Evolutionary conservation across 2,797 vertebrate genomes (phyloP).

Genomic region (Pipistrellus pygmaeus): DNA sequence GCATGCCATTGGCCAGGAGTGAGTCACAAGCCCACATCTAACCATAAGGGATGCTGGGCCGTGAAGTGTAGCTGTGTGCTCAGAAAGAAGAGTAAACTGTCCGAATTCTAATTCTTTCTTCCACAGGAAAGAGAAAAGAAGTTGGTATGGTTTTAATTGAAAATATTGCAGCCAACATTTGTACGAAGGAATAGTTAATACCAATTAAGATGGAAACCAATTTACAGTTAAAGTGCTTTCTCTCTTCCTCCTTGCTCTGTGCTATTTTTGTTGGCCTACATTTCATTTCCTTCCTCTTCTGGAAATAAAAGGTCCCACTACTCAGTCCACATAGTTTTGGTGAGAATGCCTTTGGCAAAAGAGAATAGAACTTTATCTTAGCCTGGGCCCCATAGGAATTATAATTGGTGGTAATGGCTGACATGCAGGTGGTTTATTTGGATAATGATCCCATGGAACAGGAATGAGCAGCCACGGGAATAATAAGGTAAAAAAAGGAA

Average conservation of each 20-base stretch:
- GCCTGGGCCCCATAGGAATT: neutral
- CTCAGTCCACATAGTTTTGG: neutral
- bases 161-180: neutral
- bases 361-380: neutral
- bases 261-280: neutral
- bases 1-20: neutral
- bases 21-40: neutral
- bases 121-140: neutral
- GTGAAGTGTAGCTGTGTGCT: neutral
- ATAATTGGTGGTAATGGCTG: neutral
- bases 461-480: neutral
- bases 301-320: neutral
- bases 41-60: neutral
- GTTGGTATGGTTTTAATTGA: neutral
- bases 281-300: neutral
- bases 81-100: neutral
- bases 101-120: neutral
- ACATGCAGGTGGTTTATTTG: neutral
- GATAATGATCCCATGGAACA: neutral
- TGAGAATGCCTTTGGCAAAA: neutral
- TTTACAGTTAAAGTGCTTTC: neutral
- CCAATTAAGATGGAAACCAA: neutral
- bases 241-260: neutral
- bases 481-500: neutral
- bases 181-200: neutral